These are phyloP conservation scores for Zoanthus sansibaricus DNA, from an alignment of 92 coral and sea anemone species.

Conservation along the genomic window DNA sequence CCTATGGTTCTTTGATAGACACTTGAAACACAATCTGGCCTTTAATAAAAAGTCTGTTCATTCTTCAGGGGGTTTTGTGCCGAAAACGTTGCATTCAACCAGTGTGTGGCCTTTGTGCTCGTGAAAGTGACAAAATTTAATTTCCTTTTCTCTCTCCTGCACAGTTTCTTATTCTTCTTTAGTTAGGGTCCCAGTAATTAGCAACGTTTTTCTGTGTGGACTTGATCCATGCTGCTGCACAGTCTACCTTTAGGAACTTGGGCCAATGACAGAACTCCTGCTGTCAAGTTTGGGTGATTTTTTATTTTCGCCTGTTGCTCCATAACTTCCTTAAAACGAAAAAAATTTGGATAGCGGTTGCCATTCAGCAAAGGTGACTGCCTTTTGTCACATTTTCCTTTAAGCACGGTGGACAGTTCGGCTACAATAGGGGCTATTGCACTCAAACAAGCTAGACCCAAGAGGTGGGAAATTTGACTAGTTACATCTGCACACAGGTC, in stretches of 20 bases:
- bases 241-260: background rate
- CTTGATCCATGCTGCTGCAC: background rate
- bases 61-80: slow-evolving; percentile 11
- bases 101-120: slow-evolving; percentile 24
- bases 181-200: background rate
- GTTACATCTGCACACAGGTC: slow-evolving; percentile 5
- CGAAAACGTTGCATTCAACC: slow-evolving; percentile 27
- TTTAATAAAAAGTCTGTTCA: slow-evolving; percentile 11
- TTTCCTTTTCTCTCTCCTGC: background rate
- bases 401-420: slow-evolving; percentile 2
- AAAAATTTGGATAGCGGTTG: slow-evolving; percentile 18
- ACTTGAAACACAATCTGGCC: background rate
- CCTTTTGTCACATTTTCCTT: slow-evolving; percentile 24
- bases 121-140: slow-evolving; percentile 33
- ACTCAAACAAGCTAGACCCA: slow-evolving; percentile 35
- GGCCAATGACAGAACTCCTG: background rate
- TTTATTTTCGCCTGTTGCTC: slow-evolving; percentile 1
- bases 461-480: background rate
- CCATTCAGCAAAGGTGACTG: slow-evolving; percentile 6
- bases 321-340: slow-evolving; percentile 2
- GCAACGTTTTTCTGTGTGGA: background rate
- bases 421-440: slow-evolving; percentile 11
- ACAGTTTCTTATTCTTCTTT: background rate
- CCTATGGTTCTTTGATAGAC: slow-evolving; percentile 1
- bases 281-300: slow-evolving; percentile 2